phyloP scores from a whole-genome alignment of 2,888 invertebrate species.

The Altica lythri region DNA sequence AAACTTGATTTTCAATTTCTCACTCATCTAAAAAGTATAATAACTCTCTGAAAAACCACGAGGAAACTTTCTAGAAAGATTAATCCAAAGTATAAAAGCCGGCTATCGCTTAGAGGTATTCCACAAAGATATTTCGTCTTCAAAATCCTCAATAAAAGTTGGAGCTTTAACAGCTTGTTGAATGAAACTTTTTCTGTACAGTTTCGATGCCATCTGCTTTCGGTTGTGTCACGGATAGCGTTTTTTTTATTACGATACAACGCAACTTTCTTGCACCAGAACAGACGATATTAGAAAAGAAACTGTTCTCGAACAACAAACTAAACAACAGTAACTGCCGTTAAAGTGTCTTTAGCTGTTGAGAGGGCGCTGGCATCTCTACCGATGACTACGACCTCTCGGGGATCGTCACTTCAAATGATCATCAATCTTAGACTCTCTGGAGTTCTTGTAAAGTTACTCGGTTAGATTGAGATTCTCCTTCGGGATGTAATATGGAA shows the following conservation, averaged over 20 bases:
- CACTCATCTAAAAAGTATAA: constrained; percentile 15
- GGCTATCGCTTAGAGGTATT: constrained; percentile 25
- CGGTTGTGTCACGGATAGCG: background rate
- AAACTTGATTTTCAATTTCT: constrained; percentile 25
- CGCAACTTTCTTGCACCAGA: constrained; percentile 23
- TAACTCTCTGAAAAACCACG: constrained; percentile 24
- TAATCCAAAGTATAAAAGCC: constrained; percentile 22
- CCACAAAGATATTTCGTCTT: constrained; percentile 19
- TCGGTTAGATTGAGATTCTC: constrained; percentile 13
- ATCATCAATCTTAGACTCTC: constrained; percentile 29
- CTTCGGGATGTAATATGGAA: constrained; percentile 2
- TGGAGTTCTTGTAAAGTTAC: constrained; percentile 23
- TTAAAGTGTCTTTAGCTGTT: constrained; percentile 29
- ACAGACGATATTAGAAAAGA: constrained; percentile 28
- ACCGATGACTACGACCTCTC: constrained; percentile 22
- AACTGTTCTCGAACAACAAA: constrained; percentile 21
- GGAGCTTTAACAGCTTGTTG: constrained; percentile 32
- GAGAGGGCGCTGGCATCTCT: constrained; percentile 14
- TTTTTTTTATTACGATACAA: constrained; percentile 2
- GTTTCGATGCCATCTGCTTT: constrained; percentile 31
- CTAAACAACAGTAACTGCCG: constrained; percentile 31
- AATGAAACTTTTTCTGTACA: constrained; percentile 31
- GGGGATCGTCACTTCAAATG: constrained; percentile 27
- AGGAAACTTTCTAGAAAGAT: constrained; percentile 26
- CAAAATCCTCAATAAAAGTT: constrained; percentile 33